Evolutionary conservation across 2,888 invertebrate genomes (phyloP).

Genomic region (Hemithea aestivaria): DNA sequence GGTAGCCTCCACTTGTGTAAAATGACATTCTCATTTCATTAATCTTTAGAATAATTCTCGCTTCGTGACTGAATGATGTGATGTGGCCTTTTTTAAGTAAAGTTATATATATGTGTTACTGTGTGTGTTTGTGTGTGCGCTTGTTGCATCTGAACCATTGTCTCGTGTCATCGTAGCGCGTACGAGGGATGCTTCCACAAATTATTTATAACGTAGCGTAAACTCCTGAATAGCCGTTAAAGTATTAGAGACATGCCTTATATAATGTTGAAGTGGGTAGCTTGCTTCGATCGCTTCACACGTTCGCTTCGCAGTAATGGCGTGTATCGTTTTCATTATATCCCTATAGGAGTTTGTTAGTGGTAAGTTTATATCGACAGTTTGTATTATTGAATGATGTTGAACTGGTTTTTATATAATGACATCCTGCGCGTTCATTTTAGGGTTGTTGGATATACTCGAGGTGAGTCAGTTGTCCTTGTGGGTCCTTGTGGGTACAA

Average conservation of each 20-base stretch:
- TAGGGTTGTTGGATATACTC: constrained; percentile 43
- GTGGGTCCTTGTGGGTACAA: constrained; percentile 74
- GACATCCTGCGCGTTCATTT: constrained; percentile 74
- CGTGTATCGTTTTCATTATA: constrained; percentile 48
- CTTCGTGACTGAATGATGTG: constrained; percentile 79
- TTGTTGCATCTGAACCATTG: constrained; percentile 65
- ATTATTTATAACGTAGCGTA: constrained; percentile 52
- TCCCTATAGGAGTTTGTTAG: constrained; percentile 62
- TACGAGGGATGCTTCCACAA: constrained; percentile 63
- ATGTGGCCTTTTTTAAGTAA: constrained; percentile 77
- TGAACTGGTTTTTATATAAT: constrained; percentile 66
- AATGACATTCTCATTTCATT: constrained; percentile 46
- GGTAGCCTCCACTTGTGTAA: constrained; percentile 47
- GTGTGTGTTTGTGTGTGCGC: constrained; percentile 67
- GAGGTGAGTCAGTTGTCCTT: constrained; percentile 70
- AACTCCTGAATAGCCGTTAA: constrained; percentile 58
- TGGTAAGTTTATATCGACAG: constrained; percentile 73
- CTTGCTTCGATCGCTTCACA: constrained; percentile 49
- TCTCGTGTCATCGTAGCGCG: constrained; percentile 49
- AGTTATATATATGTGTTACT: constrained; percentile 58
- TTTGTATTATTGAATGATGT: constrained; percentile 68
- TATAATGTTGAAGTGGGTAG: constrained; percentile 36
- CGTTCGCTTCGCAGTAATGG: constrained; percentile 53
- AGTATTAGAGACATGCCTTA: constrained; percentile 68
- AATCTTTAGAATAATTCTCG: constrained; percentile 58